Conservation (phyloP, 2,888 invertebrate species). For the Folsomia candida region DNA sequence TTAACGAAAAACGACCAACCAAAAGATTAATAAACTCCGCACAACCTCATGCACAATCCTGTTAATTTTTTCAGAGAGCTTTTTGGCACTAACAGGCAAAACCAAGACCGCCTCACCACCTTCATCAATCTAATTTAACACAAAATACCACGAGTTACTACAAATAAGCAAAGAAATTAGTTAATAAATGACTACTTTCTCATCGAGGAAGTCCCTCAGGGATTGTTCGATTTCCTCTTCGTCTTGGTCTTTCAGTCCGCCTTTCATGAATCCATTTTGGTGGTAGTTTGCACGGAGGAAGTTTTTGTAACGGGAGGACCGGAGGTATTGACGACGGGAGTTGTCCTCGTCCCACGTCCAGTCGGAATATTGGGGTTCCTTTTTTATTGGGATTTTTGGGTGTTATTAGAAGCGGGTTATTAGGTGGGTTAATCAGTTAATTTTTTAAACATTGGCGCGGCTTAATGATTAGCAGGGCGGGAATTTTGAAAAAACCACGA, state of each 20-base stretch:
- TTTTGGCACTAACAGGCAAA: neutral
- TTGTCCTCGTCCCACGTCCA: conserved; percentile 84
- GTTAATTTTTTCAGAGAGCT: neutral
- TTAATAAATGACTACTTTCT: no score
- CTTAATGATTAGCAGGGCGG: no score
- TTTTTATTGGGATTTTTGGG: no score
- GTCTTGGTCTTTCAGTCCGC: no score
- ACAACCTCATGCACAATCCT: conserved; percentile 10
- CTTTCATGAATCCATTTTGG: neutral
- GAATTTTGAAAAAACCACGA: neutral
- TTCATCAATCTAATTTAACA: neutral
- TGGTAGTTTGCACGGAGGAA: conserved; percentile 19
- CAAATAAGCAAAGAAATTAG: no score
- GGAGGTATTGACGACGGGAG: conserved; percentile 72
- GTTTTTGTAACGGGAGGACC: conserved; percentile 52
- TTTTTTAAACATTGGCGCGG: no score
- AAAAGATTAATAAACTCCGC: neutral
- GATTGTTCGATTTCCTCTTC: no score
- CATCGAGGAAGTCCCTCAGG: no score
- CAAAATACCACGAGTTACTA: no score
- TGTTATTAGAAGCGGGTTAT: no score
- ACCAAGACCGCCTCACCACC: neutral
- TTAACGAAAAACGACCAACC: neutral
- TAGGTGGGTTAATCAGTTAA: no score
- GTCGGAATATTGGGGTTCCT: conserved; percentile 69